Evolutionary conservation across 2,888 invertebrate species (phyloP).

Genomic region (Diaperis boleti): DNA sequence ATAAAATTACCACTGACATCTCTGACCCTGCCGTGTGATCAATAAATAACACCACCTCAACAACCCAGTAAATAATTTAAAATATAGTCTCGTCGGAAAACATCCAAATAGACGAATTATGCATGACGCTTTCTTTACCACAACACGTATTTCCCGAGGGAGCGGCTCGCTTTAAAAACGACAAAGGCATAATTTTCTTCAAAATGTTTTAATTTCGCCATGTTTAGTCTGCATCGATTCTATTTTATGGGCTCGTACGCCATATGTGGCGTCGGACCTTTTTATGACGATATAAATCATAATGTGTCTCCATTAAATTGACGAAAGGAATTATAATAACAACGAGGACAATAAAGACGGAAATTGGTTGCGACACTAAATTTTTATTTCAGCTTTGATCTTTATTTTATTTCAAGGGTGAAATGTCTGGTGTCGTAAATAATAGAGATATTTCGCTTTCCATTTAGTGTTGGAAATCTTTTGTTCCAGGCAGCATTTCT

Average conservation of each 20-base stretch:
- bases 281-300: neutral
- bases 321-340: neutral
- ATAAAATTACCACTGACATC: too few relatives aligned
- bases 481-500: too few relatives aligned
- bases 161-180: neutral
- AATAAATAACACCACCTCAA: too few relatives aligned
- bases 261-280: neutral
- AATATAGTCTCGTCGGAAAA: neutral
- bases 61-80: neutral
- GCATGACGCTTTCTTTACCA: slow-evolving; percentile 6
- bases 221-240: too few relatives aligned
- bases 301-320: neutral
- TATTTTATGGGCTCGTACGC: neutral
- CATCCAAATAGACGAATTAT: slow-evolving; percentile 12
- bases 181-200: slow-evolving; percentile 2
- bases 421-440: too few relatives aligned
- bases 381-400: too few relatives aligned
- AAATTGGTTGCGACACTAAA: too few relatives aligned
- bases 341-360: neutral
- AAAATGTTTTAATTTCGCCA: too few relatives aligned
- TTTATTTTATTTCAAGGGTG: too few relatives aligned
- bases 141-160: slow-evolving; percentile 1
- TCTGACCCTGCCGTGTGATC: too few relatives aligned
- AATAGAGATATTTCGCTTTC: too few relatives aligned
- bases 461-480: too few relatives aligned